Base-by-base conservation (phyloP, 2,113 vertebrate species). In the Callaeas wilsoni region DNA sequence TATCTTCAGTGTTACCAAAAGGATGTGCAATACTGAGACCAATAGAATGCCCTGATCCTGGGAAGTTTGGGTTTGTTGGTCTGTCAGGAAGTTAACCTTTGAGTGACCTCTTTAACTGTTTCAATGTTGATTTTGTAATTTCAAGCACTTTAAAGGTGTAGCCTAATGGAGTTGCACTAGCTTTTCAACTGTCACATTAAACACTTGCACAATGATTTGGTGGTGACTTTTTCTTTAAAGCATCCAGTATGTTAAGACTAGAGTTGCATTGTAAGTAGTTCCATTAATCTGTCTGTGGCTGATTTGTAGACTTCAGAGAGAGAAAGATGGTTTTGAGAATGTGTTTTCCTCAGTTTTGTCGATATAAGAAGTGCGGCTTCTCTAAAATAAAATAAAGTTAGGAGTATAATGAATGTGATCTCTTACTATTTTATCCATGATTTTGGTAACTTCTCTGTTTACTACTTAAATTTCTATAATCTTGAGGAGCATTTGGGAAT, bases 1-100 rank as follows among this genome's bases (percentile, higher is more conserved):
- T 46, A n/a, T 15, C 19, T 85, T 59, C 2, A 1, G 5, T 5
- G 1, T 42, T 84, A 52, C 26, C 0, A 1, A 29, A 37, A 63
- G 20, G 15, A 18, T 44, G 5, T 41, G 2, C 4, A 22, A 1
- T 44, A 39, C 27, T 81, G 50, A 47, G 64, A 42, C 7, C 75
- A 42, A 9, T 23, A 16, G 42, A 91, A 60, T 63, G 16, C 12
- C 13, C 22, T 42, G 30, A 64, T 57, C 18, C 37, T 68, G 29
- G 6, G 6, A 77, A n/a, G 9, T 62, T 68, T 76, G 30, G 12
- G 9, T 21, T 68, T 93, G 44, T 53, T 69, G 25, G 2, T 52
- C 19, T 59, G 3, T 84, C 20, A 30, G 50, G 47, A 71, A 5
- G 6, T 44, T 56, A 33, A 16, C 18, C 21, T 57, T 67, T 52